These are phyloP conservation scores for Perca schrenkii DNA, from an alignment of 2,113 vertebrate species.

Conservation along the genomic window DNA sequence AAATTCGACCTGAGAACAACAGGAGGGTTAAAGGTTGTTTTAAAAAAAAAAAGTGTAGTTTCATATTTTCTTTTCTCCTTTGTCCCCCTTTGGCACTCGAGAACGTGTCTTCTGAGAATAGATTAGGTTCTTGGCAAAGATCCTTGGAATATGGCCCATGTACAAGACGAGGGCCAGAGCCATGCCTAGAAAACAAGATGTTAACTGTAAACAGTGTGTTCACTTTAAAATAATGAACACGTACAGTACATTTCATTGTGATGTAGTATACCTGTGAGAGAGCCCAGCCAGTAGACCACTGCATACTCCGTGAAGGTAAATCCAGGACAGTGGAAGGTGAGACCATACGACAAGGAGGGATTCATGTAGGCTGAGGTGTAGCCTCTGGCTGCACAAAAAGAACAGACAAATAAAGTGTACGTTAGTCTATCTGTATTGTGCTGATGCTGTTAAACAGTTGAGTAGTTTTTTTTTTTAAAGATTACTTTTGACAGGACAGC, in stretches of 20 bases:
- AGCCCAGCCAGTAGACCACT: slow-evolving; percentile 91
- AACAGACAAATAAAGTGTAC: not conserved
- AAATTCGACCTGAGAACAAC: no score
- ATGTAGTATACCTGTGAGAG: slow-evolving; percentile 84
- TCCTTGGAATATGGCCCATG: slow-evolving; percentile 88
- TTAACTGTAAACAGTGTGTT: not conserved
- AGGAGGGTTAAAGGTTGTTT: not conserved
- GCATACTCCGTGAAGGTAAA: slow-evolving; percentile 85
- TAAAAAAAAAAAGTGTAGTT: not conserved
- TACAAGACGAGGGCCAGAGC: slow-evolving; percentile 87
- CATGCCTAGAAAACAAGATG: slow-evolving; percentile 86
- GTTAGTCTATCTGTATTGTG: not conserved
- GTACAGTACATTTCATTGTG: not conserved
- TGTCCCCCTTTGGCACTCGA: slow-evolving; percentile 80
- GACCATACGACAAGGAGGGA: slow-evolving; percentile 86
- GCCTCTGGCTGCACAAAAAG: slow-evolving; percentile 79
- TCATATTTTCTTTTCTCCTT: slow-evolving; percentile 70
- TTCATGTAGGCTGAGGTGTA: slow-evolving; percentile 90
- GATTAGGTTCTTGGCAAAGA: slow-evolving; percentile 91
- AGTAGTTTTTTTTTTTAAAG: no score
- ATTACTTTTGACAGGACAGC: no score
- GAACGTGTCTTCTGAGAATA: slow-evolving; percentile 89
- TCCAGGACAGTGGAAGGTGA: slow-evolving; percentile 91
- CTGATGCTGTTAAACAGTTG: not conserved
- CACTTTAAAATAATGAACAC: not conserved